These are phyloP conservation scores for Gadopsis marmoratus DNA, from an alignment of 2,797 vertebrate genomes.

Conservation along the genomic window DNA sequence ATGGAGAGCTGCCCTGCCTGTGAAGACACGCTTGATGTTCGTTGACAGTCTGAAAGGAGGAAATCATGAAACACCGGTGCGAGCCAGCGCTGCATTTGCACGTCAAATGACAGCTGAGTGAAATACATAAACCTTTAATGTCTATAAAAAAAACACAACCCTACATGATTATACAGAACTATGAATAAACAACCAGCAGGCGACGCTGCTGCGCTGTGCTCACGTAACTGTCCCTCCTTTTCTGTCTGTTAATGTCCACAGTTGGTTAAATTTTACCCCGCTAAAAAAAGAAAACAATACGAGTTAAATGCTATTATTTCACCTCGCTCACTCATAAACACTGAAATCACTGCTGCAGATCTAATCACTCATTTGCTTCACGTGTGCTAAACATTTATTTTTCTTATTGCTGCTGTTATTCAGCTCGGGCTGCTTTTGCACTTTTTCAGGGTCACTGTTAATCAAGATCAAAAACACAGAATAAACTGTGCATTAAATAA, in stretches of 20 bases:
- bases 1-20: not conserved
- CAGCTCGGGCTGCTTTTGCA: not conserved
- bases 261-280: not conserved
- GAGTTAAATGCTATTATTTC: not conserved
- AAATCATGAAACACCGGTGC: too few relatives aligned
- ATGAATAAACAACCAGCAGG: conserved; percentile 39
- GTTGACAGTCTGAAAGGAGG: not conserved
- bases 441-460: not conserved
- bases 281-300: not conserved
- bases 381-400: not conserved
- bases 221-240: not conserved
- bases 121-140: not conserved
- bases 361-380: not conserved
- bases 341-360: not conserved
- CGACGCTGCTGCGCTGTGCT: conserved; percentile 45
- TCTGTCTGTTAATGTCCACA: not conserved
- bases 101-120: not conserved
- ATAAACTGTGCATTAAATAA: not conserved
- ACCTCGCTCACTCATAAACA: not conserved
- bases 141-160: not conserved
- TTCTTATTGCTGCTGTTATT: not conserved
- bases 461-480: not conserved
- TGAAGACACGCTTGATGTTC: not conserved
- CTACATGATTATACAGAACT: not conserved
- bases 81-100: not conserved